Evolutionary conservation across 2,888 invertebrate species (phyloP).

Genomic region (Gibbula magus): DNA sequence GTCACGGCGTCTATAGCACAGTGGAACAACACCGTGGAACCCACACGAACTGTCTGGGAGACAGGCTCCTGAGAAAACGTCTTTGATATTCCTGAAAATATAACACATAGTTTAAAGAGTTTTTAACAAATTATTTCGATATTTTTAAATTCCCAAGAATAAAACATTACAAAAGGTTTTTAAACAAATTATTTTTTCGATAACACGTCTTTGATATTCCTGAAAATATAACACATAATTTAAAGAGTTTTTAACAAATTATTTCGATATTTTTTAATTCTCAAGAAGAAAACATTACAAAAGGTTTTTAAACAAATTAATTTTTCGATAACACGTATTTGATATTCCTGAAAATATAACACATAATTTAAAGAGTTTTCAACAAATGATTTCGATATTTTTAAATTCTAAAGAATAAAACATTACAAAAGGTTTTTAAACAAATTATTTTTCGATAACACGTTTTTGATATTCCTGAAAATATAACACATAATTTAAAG

Average conservation of each 20-base stretch:
- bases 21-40: not conserved
- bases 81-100: constrained; percentile 16
- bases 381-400: no score
- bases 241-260: no score
- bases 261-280: no score
- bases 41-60: not conserved
- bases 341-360: constrained; percentile 16
- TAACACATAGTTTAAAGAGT: no score
- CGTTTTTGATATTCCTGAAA: constrained; percentile 16
- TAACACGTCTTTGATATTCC: constrained; percentile 21
- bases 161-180: not conserved
- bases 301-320: not conserved
- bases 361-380: no score
- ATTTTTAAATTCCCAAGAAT: no score
- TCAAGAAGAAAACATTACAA: not conserved
- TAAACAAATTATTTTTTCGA: not conserved
- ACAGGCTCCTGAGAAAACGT: not conserved
- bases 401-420: no score
- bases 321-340: constrained; percentile 5
- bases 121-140: no score
- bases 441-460: not conserved
- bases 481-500: no score
- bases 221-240: no score
- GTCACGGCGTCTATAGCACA: constrained; percentile 19
- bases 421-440: not conserved